These are phyloP conservation scores for Sericinus montela DNA, from an alignment of 2,888 invertebrate species.

Conservation along the genomic window DNA sequence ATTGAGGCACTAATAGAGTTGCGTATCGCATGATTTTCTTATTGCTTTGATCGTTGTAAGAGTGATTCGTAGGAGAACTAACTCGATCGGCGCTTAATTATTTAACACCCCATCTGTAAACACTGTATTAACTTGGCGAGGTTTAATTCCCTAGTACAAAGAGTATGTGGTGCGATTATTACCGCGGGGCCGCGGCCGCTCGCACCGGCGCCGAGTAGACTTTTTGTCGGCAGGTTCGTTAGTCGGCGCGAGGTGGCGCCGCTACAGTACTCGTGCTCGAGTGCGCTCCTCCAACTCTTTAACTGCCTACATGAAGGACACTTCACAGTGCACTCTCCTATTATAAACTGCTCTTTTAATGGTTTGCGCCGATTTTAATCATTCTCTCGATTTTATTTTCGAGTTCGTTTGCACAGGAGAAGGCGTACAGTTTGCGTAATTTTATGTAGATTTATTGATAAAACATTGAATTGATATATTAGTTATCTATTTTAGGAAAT, in stretches of 20 bases:
- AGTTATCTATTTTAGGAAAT: no score
- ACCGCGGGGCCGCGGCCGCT: conserved; percentile 30
- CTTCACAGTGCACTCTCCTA: conserved; percentile 72
- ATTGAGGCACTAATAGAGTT: conserved; percentile 28
- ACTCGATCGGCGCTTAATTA: conserved; percentile 24
- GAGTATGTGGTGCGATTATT: conserved; percentile 37
- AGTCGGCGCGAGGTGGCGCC: conserved; percentile 68
- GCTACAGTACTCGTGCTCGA: conserved; percentile 70
- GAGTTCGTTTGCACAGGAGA: conserved; percentile 33
- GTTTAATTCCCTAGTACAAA: conserved; percentile 41
- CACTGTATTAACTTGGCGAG: conserved; percentile 40
- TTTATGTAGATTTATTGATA: neutral
- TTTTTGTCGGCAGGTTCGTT: conserved; percentile 74
- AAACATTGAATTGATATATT: no score
- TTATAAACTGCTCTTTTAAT: conserved; percentile 79
- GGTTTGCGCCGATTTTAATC: conserved; percentile 74
- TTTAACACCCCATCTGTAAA: conserved; percentile 27
- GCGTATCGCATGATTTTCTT: conserved; percentile 22
- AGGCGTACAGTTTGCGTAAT: conserved; percentile 22
- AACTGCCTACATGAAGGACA: conserved; percentile 78
- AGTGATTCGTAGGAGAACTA: conserved; percentile 14
- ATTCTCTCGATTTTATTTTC: conserved; percentile 57
- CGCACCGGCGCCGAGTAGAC: conserved; percentile 35
- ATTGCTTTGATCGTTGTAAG: conserved; percentile 20
- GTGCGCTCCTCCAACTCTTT: conserved; percentile 76